These are phyloP conservation scores for Columba livia DNA, from an alignment of 2,113 vertebrate genomes.

Conservation along the genomic window DNA sequence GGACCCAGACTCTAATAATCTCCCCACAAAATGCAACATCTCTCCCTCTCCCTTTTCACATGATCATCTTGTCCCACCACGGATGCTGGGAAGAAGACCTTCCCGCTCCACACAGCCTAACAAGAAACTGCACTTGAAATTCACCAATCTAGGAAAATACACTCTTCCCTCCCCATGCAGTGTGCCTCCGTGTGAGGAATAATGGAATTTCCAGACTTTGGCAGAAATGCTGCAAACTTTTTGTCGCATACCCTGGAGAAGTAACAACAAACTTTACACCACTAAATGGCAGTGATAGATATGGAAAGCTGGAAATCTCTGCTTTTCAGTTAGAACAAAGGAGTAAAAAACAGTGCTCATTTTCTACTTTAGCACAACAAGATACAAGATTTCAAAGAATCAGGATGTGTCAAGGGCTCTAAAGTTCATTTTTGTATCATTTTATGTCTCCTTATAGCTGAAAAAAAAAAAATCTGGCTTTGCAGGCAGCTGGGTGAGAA, in stretches of 20 bases:
- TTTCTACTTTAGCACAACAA: not conserved
- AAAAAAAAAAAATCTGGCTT: not conserved
- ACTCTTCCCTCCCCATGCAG: not conserved
- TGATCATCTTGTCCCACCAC: accelerated
- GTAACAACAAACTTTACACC: not conserved
- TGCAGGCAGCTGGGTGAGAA: not conserved
- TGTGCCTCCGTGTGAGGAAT: not conserved
- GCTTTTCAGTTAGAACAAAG: not conserved
- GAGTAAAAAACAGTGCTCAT: not conserved
- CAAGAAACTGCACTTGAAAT: not conserved
- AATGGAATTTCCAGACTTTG: not conserved
- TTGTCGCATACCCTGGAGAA: not conserved
- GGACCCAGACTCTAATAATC: not conserved
- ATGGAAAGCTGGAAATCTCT: not conserved
- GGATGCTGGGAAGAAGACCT: not conserved
- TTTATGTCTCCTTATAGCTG: not conserved
- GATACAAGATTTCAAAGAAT: not conserved
- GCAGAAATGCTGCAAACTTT: not conserved
- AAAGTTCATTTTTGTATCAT: not conserved
- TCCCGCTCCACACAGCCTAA: not conserved
- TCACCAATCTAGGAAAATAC: not conserved
- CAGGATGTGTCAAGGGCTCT: not conserved
- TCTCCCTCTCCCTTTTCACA: not conserved
- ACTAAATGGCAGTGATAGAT: not conserved
- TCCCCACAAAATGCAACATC: not conserved